Conservation (phyloP, 1,140 invertebrate species). For the Drosophila baimaii region DNA sequence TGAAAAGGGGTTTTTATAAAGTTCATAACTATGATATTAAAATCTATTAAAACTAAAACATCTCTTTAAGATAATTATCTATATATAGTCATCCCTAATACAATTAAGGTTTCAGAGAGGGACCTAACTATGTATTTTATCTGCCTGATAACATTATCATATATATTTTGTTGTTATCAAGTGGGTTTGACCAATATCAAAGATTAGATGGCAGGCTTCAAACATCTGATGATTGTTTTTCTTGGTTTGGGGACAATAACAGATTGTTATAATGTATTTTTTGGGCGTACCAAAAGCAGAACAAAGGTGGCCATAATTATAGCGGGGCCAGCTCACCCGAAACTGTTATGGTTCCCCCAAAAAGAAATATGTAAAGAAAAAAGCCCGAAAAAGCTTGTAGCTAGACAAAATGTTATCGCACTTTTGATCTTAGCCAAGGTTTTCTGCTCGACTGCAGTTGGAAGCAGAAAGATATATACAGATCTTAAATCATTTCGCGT, state of each 20-base stretch:
- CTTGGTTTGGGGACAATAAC: background rate
- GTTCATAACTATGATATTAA: too few species aligned
- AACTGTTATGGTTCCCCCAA: background rate
- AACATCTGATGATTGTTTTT: conserved; percentile 31
- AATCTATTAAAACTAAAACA: background rate
- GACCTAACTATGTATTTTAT: background rate
- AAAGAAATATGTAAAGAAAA: background rate
- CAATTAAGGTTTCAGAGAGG: background rate
- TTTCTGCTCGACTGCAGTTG: conserved; percentile 30
- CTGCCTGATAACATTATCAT: conserved; percentile 4
- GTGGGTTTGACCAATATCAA: background rate
- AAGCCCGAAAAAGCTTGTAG: background rate
- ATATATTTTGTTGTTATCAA: conserved; percentile 9
- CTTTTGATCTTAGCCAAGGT: conserved; percentile 60
- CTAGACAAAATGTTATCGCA: conserved; percentile 32
- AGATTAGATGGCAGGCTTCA: conserved; percentile 14
- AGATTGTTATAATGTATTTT: background rate
- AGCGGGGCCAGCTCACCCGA: background rate
- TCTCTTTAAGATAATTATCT: background rate
- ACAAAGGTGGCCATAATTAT: conserved; percentile 14
- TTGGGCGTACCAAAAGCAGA: background rate
- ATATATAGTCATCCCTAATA: background rate
- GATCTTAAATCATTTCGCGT: conserved; percentile 6
- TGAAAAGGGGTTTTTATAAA: background rate
- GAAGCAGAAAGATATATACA: background rate